phyloP scores from a whole-genome alignment of 2,888 invertebrate species.

The Miltochrista miniata region DNA sequence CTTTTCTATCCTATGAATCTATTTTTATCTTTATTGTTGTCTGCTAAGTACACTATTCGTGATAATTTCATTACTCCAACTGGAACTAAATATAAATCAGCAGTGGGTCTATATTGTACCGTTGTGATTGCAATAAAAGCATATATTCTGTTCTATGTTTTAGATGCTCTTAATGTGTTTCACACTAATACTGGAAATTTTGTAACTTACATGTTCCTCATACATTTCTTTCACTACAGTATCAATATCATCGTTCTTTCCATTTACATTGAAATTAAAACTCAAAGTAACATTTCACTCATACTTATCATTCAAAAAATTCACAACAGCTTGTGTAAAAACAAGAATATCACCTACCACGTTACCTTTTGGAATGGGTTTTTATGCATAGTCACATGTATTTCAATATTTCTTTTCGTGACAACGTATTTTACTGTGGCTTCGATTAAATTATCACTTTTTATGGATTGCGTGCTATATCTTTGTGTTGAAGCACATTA shows the following conservation, averaged over 20 bases:
- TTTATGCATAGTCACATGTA: background rate
- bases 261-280: background rate
- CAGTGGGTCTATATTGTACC: background rate
- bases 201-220: background rate
- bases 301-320: background rate
- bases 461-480: background rate
- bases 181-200: background rate
- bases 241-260: background rate
- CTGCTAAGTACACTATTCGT: background rate
- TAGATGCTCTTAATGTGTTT: background rate
- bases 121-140: background rate
- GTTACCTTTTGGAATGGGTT: background rate
- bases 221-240: background rate
- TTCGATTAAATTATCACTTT: background rate
- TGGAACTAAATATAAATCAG: background rate
- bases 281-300: background rate
- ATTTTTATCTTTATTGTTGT: background rate
- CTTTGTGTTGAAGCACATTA: background rate
- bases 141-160: background rate
- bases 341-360: background rate
- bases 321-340: background rate
- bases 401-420: background rate
- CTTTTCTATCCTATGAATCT: conserved; percentile 1
- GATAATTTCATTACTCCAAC: conserved; percentile 1
- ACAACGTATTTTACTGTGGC: background rate